Base-by-base conservation (phyloP, 1,140 invertebrate species). In the Meloidogyne exigua region DNA sequence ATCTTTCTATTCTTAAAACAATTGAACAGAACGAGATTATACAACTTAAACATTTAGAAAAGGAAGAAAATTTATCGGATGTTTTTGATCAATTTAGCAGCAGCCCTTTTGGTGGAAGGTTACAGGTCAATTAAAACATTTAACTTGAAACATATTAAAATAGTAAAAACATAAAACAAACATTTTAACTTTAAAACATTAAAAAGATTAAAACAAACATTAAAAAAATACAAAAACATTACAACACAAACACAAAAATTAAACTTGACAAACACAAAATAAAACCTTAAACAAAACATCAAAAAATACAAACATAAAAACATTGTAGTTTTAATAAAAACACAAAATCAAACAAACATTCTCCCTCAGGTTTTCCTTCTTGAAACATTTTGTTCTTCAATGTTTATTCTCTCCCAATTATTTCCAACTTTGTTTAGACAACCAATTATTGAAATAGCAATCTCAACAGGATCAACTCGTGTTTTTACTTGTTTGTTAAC, bases 401-500 rank as follows among this genome's bases (percentile, higher is more conserved):
- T 42, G n/a, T 28, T 42, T 18, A 32, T 68, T 28, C 32, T 68
- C 32, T 39, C 23, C 0, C 26, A 71, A 44, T 49, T 26, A 71
- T 44, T 28, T 13, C n/a, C 69, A 12, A 44, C 32, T 49, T 13
- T 23, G n/a, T 71, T 13, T 28, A 2, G 18, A 21, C 26, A 71
- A 23, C n/a, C 44, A 23, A 18, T 44, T 18, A 65, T 28, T 9
- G 23, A 42, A 12, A 44, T 28, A n/a, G 10, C 32, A 1, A 25
- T 21, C 13, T 44, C 25, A 23, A 26, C 44, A 79, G 32, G 32
- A n/a, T 57, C 49, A 9, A n/a, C 49, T 4, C 49, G 49, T n/a
- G 2, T 42, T 23, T 39, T 78, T 63, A 62, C 63, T 18, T 70
- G 76, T 18, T 42, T 32, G 10, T 65, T 79, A 66, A 68, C 65